Evolutionary conservation across 2,113 vertebrate genomes (phyloP).

Genomic region (Microtus richardsoni): DNA sequence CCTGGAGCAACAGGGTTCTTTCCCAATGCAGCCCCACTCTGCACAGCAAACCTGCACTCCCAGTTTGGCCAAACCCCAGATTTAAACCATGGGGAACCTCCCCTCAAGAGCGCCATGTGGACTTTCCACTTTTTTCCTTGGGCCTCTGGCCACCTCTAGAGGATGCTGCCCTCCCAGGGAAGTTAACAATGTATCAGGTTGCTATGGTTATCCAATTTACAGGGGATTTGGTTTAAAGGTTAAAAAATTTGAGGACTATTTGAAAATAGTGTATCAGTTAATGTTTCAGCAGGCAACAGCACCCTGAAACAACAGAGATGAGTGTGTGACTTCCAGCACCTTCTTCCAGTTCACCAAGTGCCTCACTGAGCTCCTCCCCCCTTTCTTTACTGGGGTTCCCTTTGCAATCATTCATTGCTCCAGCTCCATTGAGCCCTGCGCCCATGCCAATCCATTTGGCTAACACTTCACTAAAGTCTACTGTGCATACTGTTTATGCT

Average conservation of each 20-base stretch:
- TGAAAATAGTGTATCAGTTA: not conserved
- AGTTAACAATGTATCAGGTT: not conserved
- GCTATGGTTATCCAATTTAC: slow-evolving; percentile 39
- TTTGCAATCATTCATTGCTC: not conserved
- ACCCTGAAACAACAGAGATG: not conserved
- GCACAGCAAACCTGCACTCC: no score
- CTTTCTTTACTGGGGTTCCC: not conserved
- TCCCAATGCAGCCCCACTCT: rapidly evolving
- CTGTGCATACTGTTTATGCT: not conserved
- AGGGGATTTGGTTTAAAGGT: slow-evolving; percentile 48
- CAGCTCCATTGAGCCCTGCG: not conserved
- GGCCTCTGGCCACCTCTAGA: not conserved
- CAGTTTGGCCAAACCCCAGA: not conserved
- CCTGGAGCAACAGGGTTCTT: not conserved
- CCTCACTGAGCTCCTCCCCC: not conserved
- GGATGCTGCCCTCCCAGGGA: not conserved
- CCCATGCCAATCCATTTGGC: not conserved
- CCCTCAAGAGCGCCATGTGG: not conserved
- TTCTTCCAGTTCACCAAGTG: not conserved
- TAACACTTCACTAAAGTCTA: not conserved
- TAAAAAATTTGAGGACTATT: slow-evolving; percentile 30
- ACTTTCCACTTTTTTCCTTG: not conserved
- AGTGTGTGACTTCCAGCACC: not conserved
- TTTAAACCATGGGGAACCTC: not conserved
- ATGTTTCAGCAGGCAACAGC: not conserved